A percentile compares a stretch with the other conserved stretches of the same genome.
These are phyloP conservation scores for Dyspetes luteomarginatus DNA, from an alignment of 2,888 invertebrate genomes.

Conservation along the genomic window DNA sequence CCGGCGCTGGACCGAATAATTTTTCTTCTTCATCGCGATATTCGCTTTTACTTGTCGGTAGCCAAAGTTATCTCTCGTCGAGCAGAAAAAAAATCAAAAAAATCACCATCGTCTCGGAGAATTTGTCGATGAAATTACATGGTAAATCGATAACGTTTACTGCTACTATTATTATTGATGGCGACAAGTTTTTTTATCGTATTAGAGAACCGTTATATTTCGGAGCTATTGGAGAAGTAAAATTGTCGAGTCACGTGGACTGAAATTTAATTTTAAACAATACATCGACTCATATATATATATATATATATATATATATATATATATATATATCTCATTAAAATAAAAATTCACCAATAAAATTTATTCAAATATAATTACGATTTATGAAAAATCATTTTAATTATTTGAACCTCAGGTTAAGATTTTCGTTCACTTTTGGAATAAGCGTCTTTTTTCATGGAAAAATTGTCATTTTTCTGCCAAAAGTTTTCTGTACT, in stretches of 20 bases:
- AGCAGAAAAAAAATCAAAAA: slow-evolving; percentile 15
- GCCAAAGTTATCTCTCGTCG: slow-evolving; percentile 13
- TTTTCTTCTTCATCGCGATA: slow-evolving; percentile 10
- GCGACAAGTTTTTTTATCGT: not conserved
- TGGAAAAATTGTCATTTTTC: no score
- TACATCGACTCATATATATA: not conserved
- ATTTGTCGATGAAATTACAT: slow-evolving; percentile 11
- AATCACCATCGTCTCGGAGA: not conserved
- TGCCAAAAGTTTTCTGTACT: no score
- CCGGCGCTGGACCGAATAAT: not conserved
- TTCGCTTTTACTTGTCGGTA: slow-evolving; percentile 6
- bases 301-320: not conserved
- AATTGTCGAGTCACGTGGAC: no score
- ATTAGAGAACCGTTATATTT: not conserved
- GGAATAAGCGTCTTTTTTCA: no score
- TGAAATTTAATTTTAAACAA: not conserved
- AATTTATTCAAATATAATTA: no score
- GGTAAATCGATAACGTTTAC: slow-evolving; percentile 1
- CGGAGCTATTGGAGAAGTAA: no score
- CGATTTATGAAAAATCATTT: no score
- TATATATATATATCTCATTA: not conserved
- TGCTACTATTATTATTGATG: not conserved
- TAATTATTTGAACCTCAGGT: no score
- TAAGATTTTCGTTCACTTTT: no score
- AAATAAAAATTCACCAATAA: no score